Base-by-base conservation (phyloP, 2,888 invertebrate genomes). In the Polyommatus iphigenia region DNA sequence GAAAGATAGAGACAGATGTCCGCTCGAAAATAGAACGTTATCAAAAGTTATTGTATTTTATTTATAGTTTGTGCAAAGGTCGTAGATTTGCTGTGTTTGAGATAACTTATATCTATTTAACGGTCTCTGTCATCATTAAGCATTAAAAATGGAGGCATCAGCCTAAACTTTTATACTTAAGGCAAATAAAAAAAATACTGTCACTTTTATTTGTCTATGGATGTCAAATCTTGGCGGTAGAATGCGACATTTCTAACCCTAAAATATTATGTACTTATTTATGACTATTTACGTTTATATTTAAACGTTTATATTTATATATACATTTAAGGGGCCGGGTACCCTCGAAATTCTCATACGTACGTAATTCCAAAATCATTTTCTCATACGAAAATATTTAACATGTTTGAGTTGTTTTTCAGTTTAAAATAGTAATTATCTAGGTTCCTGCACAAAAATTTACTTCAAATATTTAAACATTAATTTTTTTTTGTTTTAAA, bases 21-120 rank as follows among this genome's bases (percentile, higher is more conserved):
- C 67, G 62, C 41, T 75, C 4, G 24, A 75, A 54, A 75, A 75
- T 75, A 75, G 50, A 75, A 54, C 29, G 75, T 75, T 75, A 75
- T 75, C 75, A 73, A 73, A 29, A 67, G 67, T 29, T 67, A 67
- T 67, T 67, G 62, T 67, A 67, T 67, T 29, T 10, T 67, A 67
- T 67, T 67, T 67, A 67, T 67, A 67, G 67, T 32, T 29, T 67
- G 67, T 32, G 62, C 62, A 62, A 67, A 67, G 29, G 67, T 67
- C 29, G 32, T 32, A 67, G 29, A 67, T 67, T 67, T 32, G 67
- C 67, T 67, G 67, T 29, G 5, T 67, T 67, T 1, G 67, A 67
- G 67, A 67, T 67, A 32, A 67, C 6, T 15, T 10, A 67, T 15
- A 15, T 67, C 29, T 32, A 67, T 32, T 67, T 29, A 67, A 62